phyloP scores from a whole-genome alignment of 2,113 vertebrate genomes.

The Tetraodon nigroviridis region DNA sequence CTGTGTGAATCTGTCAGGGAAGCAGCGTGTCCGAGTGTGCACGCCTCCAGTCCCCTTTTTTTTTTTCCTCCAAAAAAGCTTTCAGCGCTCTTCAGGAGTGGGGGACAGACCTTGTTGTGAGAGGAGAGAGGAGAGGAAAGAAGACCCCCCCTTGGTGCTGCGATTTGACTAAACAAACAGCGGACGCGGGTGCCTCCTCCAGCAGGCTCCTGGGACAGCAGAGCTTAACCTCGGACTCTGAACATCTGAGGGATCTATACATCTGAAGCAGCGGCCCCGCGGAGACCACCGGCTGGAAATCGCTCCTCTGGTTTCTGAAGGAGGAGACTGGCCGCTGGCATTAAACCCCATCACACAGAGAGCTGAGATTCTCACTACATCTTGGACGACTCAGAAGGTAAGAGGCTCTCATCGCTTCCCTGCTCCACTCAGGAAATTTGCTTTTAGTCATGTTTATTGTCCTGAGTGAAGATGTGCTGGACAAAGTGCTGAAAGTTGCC shows the following conservation, averaged over 20 bases:
- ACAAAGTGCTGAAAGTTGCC: slow-evolving; percentile 16
- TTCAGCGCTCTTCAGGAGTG: slow-evolving; percentile 57
- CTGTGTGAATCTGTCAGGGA: slow-evolving; percentile 49
- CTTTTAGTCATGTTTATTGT: slow-evolving; percentile 26
- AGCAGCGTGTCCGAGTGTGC: slow-evolving; percentile 29
- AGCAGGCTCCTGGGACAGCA: slow-evolving; percentile 57
- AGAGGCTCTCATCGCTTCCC: slow-evolving; percentile 24
- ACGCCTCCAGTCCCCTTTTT: slow-evolving; percentile 28
- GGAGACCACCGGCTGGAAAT: slow-evolving; percentile 51
- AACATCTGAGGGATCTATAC: slow-evolving; percentile 64
- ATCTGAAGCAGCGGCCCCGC: slow-evolving; percentile 51
- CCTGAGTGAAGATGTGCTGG: slow-evolving; percentile 11
- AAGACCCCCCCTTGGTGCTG: slow-evolving; percentile 55
- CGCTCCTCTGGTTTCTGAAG: slow-evolving; percentile 52
- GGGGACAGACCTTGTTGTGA: slow-evolving; percentile 46
- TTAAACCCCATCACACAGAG: slow-evolving; percentile 19
- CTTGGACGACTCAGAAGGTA: slow-evolving; percentile 61
- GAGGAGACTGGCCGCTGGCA: slow-evolving; percentile 21
- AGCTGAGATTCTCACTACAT: slow-evolving; percentile 25
- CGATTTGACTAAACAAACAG: slow-evolving; percentile 74
- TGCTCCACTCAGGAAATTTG: slow-evolving; percentile 18
- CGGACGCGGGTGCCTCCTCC: slow-evolving; percentile 54
- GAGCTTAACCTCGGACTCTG: slow-evolving; percentile 66
- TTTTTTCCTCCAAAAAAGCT: slow-evolving; percentile 27
- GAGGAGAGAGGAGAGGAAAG: slow-evolving; percentile 23